Evolutionary conservation across 2,113 vertebrate species (phyloP).

Genomic region (Pygathrix nemaeus): DNA sequence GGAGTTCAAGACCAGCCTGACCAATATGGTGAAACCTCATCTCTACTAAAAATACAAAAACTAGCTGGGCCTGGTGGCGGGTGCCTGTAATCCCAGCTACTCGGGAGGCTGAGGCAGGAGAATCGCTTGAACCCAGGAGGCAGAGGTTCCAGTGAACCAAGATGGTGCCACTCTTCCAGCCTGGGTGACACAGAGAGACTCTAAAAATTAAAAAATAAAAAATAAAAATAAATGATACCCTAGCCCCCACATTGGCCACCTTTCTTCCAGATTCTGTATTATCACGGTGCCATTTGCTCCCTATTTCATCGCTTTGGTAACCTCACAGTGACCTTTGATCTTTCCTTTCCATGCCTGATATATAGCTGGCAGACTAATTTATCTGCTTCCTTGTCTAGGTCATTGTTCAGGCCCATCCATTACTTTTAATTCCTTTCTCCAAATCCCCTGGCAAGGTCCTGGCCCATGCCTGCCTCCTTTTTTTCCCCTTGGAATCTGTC

Average conservation of each 20-base stretch:
- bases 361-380: neutral
- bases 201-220: too few relatives aligned
- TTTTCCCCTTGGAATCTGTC: neutral
- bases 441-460: neutral
- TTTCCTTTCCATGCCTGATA: neutral
- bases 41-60: too few relatives aligned
- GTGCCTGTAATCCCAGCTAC: too few relatives aligned
- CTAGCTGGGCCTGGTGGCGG: too few relatives aligned
- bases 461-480: neutral
- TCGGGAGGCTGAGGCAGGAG: too few relatives aligned
- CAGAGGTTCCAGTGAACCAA: too few relatives aligned
- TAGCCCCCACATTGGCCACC: fast-evolving
- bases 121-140: too few relatives aligned
- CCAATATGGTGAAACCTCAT: too few relatives aligned
- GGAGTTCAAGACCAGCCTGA: too few relatives aligned
- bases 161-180: too few relatives aligned
- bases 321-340: neutral
- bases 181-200: too few relatives aligned
- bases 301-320: neutral
- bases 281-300: neutral
- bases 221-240: too few relatives aligned
- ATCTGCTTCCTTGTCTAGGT: neutral
- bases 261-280: neutral
- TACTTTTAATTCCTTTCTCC: neutral
- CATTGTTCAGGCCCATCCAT: neutral